Conservation (phyloP, 2,888 invertebrate species). For the Agonopterix alstromeriana region DNA sequence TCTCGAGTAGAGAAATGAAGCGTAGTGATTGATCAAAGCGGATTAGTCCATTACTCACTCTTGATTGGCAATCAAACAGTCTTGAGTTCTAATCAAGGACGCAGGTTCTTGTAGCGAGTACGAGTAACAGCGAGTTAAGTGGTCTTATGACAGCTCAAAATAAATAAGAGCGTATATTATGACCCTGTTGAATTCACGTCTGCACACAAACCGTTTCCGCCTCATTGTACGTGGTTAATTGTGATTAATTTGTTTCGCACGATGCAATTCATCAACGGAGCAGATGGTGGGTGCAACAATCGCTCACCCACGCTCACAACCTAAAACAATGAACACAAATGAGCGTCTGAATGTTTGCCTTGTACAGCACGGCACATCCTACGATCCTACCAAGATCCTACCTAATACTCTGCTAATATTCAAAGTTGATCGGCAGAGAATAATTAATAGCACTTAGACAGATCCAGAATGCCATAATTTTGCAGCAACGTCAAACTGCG, state of each 20-base stretch:
- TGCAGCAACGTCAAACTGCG: background rate
- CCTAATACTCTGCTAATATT: background rate
- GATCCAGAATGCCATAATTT: background rate
- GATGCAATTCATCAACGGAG: conserved; percentile 52
- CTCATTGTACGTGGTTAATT: conserved; percentile 41
- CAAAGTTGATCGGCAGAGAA: background rate
- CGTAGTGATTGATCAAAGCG: background rate
- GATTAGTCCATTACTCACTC: background rate
- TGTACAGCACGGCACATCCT: background rate
- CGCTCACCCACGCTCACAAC: conserved; percentile 42
- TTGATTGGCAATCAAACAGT: background rate
- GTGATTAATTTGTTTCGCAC: conserved; percentile 54
- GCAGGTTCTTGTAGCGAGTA: too few relatives aligned
- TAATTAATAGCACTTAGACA: background rate
- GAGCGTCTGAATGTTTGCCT: conserved; percentile 12
- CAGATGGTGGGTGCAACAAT: conserved; percentile 60
- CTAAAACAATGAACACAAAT: conserved; percentile 52
- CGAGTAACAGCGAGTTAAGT: too few relatives aligned
- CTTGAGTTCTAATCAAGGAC: too few relatives aligned
- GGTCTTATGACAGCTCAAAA: background rate
- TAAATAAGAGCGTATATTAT: conserved; percentile 5
- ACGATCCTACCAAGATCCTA: background rate
- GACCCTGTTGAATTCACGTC: conserved; percentile 11
- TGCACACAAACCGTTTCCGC: conserved; percentile 28
- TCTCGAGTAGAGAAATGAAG: too few relatives aligned